These are phyloP conservation scores for Otus sunia DNA, from an alignment of 2,113 vertebrate genomes.

Conservation along the genomic window DNA sequence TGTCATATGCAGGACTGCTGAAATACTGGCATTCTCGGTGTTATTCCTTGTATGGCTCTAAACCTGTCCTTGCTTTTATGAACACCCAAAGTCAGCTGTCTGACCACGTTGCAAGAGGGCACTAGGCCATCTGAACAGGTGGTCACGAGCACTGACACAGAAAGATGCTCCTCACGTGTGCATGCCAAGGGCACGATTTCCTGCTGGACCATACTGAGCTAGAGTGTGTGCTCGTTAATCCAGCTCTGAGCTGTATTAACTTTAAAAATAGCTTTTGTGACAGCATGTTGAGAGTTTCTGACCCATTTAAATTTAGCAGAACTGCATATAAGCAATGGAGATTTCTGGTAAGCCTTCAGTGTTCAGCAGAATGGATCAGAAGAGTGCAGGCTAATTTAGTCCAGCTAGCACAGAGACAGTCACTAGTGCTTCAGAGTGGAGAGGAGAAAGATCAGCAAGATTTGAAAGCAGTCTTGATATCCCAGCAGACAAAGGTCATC, in stretches of 20 bases:
- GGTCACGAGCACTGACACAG: constrained; percentile 16
- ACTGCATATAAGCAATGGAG: not conserved
- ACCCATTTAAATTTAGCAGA: constrained; percentile 64
- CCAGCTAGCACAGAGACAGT: not conserved
- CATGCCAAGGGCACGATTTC: not conserved
- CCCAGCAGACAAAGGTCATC: not conserved
- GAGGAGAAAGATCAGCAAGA: not conserved
- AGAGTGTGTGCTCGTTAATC: constrained; percentile 45
- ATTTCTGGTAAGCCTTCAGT: constrained; percentile 7
- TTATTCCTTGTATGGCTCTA: not conserved
- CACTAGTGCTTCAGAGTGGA: not conserved
- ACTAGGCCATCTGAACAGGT: constrained; percentile 55
- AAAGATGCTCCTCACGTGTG: constrained; percentile 27
- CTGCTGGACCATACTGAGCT: constrained; percentile 16
- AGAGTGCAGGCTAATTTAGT: not conserved
- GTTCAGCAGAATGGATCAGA: not conserved
- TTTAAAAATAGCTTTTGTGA: constrained; percentile 65
- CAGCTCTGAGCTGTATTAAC: constrained; percentile 56
- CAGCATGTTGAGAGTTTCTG: constrained; percentile 49
- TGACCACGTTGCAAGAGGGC: not conserved
- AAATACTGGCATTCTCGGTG: not conserved
- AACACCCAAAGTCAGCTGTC: not conserved
- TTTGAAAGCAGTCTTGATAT: not conserved
- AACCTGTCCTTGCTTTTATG: not conserved
- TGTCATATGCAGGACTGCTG: not conserved